Evolutionary conservation across 2,113 vertebrate species (phyloP).

Genomic region (Xiphophorus maculatus): DNA sequence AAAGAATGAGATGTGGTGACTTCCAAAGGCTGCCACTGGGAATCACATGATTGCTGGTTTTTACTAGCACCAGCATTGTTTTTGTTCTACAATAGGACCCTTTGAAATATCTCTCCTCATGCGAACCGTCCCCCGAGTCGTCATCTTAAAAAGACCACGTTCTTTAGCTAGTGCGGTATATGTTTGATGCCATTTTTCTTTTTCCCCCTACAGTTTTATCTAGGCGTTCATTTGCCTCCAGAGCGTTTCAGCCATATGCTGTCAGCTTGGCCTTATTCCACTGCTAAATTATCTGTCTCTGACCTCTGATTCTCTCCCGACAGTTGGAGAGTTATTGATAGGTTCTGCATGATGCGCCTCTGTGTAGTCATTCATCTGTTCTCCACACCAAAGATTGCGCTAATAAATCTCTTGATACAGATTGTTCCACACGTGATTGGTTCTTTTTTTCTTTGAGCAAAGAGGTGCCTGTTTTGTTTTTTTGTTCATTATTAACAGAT

Average conservation of each 20-base stretch:
- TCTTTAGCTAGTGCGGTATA: constrained; percentile 32
- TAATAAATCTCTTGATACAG: constrained; percentile 57
- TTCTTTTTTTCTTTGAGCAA: constrained; percentile 19
- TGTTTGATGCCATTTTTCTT: constrained; percentile 12
- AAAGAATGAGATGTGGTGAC: constrained; percentile 45
- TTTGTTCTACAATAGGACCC: constrained; percentile 61
- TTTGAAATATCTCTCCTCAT: constrained; percentile 62
- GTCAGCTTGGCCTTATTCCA: constrained; percentile 36
- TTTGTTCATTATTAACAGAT: constrained; percentile 37
- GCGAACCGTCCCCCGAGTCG: constrained; percentile 33
- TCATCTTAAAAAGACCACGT: constrained; percentile 37
- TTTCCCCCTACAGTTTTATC: background rate
- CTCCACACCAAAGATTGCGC: constrained; percentile 44
- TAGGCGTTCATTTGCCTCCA: constrained; percentile 12
- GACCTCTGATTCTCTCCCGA: constrained; percentile 54
- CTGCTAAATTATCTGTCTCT: constrained; percentile 24
- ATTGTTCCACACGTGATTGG: constrained; percentile 33
- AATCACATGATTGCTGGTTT: constrained; percentile 47
- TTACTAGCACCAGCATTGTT: constrained; percentile 53
- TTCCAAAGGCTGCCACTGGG: constrained; percentile 56
- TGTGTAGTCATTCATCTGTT: constrained; percentile 45
- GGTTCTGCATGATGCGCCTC: constrained; percentile 20
- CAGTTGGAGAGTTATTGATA: constrained; percentile 36
- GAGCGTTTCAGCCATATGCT: constrained; percentile 29
- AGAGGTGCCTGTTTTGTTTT: constrained; percentile 11